Percentiles rank a stretch among this genome's conserved stretches.
phyloP scores from a whole-genome alignment of 2,113 vertebrate species.

The Rattus norvegicus region GRCr8 NC_086025.1:91400001-91400500 shows the following conservation, averaged over 20 bases:
- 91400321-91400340: not conserved
- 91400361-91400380: not conserved
- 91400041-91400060: not conserved
- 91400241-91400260: not conserved
- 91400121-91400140: not conserved
- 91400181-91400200: too few species aligned
- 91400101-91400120: not conserved
- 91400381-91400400: not conserved
- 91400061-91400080: not conserved
- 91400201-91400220: not conserved
- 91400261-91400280: not conserved
- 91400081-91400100: not conserved
- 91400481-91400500: not conserved
- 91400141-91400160: not conserved
- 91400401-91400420: not conserved
- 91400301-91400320: not conserved
- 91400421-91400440: not conserved
- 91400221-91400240: not conserved
- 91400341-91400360: not conserved
- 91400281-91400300: not conserved
- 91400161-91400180: not conserved
- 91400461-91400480: not conserved
- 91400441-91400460: not conserved
- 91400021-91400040: too few species aligned
- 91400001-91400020: too few species aligned